phyloP scores from a whole-genome alignment of 2,888 invertebrate species.

The Tipula vernalis region DNA sequence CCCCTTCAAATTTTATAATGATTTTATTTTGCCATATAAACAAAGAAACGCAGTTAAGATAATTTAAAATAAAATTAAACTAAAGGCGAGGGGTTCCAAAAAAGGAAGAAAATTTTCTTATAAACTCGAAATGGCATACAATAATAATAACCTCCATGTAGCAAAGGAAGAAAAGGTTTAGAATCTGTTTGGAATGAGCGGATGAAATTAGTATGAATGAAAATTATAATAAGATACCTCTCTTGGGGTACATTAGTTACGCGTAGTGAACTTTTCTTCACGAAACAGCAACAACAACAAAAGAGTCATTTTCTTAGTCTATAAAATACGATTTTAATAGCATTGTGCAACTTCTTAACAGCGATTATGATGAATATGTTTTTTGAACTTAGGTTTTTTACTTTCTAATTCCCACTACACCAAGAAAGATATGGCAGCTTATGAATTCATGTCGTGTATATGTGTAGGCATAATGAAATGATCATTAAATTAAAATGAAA shows the following conservation, averaged over 20 bases:
- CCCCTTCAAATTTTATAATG: not conserved
- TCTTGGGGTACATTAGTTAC: not conserved
- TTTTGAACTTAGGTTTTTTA: not conserved
- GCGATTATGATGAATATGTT: not conserved
- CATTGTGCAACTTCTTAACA: not conserved
- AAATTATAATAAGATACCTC: conserved; percentile 4
- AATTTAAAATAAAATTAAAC: not conserved
- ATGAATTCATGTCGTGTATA: not conserved
- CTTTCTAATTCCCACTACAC: not conserved
- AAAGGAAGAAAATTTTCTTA: not conserved
- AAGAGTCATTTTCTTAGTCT: not conserved
- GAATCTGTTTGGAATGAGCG: not conserved
- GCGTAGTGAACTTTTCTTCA: not conserved
- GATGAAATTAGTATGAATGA: not conserved
- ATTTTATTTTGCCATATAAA: not conserved
- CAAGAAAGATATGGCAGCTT: not conserved
- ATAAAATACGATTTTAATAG: not conserved
- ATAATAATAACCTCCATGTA: not conserved
- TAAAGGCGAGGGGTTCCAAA: not conserved
- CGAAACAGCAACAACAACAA: not conserved
- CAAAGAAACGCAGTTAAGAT: not conserved
- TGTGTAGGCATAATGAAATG: not conserved
- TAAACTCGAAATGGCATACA: not conserved
- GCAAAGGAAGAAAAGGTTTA: not conserved
- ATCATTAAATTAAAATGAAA: not conserved